Percentiles rank a stretch among this genome's conserved stretches.
These are phyloP conservation scores for Ormyrus nitidulus DNA, from an alignment of 2,888 invertebrate genomes.

Conservation along the genomic window DNA sequence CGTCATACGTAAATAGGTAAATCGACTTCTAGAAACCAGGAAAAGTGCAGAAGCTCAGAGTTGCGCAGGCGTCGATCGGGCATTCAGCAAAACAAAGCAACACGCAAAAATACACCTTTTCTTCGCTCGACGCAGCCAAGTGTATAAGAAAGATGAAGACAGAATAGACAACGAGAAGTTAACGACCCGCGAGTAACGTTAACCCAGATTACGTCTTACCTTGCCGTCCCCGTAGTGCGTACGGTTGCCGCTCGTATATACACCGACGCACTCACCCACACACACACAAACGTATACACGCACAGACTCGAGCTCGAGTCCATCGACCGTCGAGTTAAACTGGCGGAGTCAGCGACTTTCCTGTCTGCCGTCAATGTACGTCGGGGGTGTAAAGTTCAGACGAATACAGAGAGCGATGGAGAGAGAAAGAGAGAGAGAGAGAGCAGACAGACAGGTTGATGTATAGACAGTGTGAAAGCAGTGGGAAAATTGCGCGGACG, in stretches of 20 bases:
- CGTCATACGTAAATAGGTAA: too few species aligned
- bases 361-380: conserved; percentile 35
- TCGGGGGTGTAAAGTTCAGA: conserved; percentile 7
- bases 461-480: neutral
- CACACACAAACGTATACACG: neutral
- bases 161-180: conserved; percentile 39
- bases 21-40: too few species aligned
- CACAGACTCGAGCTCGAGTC: conserved; percentile 10
- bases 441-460: neutral
- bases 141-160: conserved; percentile 33
- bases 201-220: conserved; percentile 60
- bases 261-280: neutral
- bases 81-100: conserved; percentile 3
- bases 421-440: neutral
- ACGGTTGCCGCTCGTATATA: neutral
- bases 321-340: conserved; percentile 48
- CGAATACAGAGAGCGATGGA: too few species aligned
- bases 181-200: conserved; percentile 55
- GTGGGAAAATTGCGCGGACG: neutral
- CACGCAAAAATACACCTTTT: conserved; percentile 6
- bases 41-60: too few species aligned
- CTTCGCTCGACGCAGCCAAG: neutral
- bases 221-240: neutral
- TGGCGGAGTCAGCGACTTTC: conserved; percentile 56
- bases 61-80: too few species aligned